Evolutionary conservation across 2,888 invertebrate genomes (phyloP).

Genomic region (Steromphala cineraria): DNA sequence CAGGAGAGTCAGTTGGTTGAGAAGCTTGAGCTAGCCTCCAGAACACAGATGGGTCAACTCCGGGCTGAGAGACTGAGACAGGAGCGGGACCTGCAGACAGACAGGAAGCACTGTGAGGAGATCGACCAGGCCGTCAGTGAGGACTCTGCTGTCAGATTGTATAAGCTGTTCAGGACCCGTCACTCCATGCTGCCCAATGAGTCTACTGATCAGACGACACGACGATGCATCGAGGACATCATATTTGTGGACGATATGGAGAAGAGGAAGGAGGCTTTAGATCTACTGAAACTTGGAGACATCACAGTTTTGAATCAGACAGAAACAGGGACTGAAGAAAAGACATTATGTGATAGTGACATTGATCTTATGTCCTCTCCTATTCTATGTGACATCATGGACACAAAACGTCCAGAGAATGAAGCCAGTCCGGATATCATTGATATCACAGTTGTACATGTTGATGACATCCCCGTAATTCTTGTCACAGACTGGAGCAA

Average conservation of each 20-base stretch:
- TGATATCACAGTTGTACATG: background rate
- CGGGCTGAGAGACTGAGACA: background rate
- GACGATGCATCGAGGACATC: background rate
- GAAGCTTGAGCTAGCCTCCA: background rate
- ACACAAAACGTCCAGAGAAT: background rate
- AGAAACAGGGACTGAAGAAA: too few relatives aligned
- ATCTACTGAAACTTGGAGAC: background rate
- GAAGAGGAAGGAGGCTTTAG: background rate
- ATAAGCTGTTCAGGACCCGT: background rate
- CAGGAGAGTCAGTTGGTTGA: background rate
- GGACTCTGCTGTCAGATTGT: background rate
- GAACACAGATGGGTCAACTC: background rate
- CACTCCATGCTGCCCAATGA: background rate
- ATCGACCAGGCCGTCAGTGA: background rate
- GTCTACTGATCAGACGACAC: background rate
- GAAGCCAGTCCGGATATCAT: background rate
- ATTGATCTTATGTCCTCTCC: background rate
- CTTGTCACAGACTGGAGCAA: background rate
- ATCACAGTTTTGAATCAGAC: background rate
- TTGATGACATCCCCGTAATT: background rate
- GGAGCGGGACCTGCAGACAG: background rate
- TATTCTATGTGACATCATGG: background rate
- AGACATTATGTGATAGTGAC: background rate
- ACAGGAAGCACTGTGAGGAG: background rate
- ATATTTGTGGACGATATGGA: background rate